Evolutionary conservation across 2,888 invertebrate genomes (phyloP), one percentile per base, ranked within the genome.

Genomic region (Agonopterix alstromeriana): DNA sequence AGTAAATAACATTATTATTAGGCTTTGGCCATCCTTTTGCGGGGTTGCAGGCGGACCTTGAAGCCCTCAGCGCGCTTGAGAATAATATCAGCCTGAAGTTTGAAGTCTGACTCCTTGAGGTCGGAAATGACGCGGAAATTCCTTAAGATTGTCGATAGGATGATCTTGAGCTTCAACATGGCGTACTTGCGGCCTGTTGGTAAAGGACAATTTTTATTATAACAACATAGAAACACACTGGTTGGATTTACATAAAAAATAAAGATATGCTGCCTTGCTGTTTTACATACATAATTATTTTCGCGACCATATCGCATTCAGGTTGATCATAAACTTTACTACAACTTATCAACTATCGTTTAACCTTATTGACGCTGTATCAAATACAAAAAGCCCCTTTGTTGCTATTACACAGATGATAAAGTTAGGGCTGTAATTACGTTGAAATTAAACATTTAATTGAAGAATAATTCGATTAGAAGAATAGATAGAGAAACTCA

Each of bases 11-110:
- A 17, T 47, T 36, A 40, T 63, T 67, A 70, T 55, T 64, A 77
- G 38, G 77, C 80, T 66, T 85, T 87, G 50, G 84, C 69, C 51
- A 65, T 59, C 54, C 70, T 70, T 57, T 92, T 91, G 67, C 95
- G 92, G 10, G 93, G 93, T 63, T 92, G 90, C 40, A 96, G 82
- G 54, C 90, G 91, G 48, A 96, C 91, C 64, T 91, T 92, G 79
- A 94, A 95, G 5, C 94, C 94, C 72, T 94, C 94, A 42, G 92
- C 91, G 46, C 94, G 91, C 77, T 95, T 95, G 52, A 95, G 77
- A 63, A 95, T 95, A 56, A 95, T 94, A 70, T 95, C 95, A 41
- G 92, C 93, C 76, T 93, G 93, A 11, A 95, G 88, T 68, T 90
- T 88, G 77, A 94, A 95, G 60, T 94, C 93, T 14, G 90, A 78